Evolutionary conservation across 2,797 vertebrate genomes (phyloP).

Genomic region (Acanthopagrus latus): DNA sequence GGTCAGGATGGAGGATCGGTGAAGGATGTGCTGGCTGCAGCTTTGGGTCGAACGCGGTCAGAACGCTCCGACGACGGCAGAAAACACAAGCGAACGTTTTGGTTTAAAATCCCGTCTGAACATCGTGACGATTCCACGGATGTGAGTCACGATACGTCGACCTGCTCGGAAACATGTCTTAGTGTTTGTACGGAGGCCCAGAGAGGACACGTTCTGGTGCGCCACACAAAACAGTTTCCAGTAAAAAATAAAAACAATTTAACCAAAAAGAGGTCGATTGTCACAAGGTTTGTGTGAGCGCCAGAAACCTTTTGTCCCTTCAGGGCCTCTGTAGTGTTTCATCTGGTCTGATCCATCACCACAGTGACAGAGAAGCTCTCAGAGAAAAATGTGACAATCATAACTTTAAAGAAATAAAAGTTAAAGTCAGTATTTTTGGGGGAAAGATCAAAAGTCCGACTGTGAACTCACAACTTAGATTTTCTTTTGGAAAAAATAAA

Average conservation of each 20-base stretch:
- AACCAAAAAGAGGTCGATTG: background rate
- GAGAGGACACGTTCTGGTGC: background rate
- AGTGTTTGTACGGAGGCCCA: slow-evolving; percentile 19
- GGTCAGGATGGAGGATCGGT: background rate
- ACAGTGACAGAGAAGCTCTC: too few relatives aligned
- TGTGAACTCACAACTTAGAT: too few relatives aligned
- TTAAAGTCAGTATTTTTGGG: too few relatives aligned
- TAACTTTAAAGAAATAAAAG: too few relatives aligned
- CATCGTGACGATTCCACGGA: slow-evolving; percentile 3
- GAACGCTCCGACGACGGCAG: slow-evolving; percentile 21
- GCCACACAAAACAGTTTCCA: background rate
- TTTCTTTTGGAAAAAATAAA: too few relatives aligned
- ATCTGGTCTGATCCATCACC: background rate
- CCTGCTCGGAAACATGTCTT: background rate
- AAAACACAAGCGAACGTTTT: slow-evolving; percentile 55
- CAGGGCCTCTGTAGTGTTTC: background rate
- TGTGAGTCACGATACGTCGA: slow-evolving; percentile 32
- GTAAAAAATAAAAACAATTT: background rate
- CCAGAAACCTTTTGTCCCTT: background rate
- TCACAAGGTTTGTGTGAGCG: background rate
- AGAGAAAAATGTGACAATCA: too few relatives aligned
- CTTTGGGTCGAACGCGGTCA: slow-evolving; percentile 47
- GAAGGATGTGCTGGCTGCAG: background rate
- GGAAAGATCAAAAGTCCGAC: too few relatives aligned
- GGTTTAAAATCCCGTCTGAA: slow-evolving; percentile 59